Evolutionary conservation across 2,888 invertebrate species (phyloP), one percentile per base, ranked within the genome.

Genomic region (Aquatica leii): DNA sequence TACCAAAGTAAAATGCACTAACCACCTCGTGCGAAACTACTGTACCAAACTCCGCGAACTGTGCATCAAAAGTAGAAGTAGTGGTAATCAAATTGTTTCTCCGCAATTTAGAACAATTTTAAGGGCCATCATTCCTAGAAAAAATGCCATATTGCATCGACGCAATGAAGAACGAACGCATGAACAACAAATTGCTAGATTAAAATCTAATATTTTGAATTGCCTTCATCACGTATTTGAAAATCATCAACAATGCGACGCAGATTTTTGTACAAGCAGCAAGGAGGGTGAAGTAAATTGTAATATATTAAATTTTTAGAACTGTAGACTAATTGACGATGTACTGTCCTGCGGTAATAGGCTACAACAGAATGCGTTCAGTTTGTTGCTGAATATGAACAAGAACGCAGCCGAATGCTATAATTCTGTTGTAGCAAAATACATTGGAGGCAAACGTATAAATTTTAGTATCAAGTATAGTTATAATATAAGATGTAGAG

Each of bases 401-500:
- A n/a, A n/a, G n/a, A n/a, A n/a, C n/a, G n/a, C n/a, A n/a, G n/a
- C n/a, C n/a, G n/a, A n/a, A n/a, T n/a, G n/a, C n/a, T n/a, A n/a
- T n/a, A n/a, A n/a, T n/a, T n/a, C n/a, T n/a, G n/a, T n/a, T n/a
- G n/a, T n/a, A n/a, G n/a, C n/a, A n/a, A n/a, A n/a, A n/a, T n/a
- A n/a, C n/a, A n/a, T n/a, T n/a, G n/a, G n/a, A n/a, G n/a, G n/a
- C n/a, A n/a, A n/a, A n/a, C n/a, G n/a, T n/a, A n/a, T n/a, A n/a
- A n/a, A n/a, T n/a, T n/a, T n/a, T n/a, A n/a, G n/a, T n/a, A n/a
- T n/a, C n/a, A n/a, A n/a, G n/a, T n/a, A n/a, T n/a, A n/a, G n/a
- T n/a, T n/a, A n/a, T n/a, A n/a, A n/a, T n/a, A n/a, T 17, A 24
- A 12, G 51, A 31, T 51, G 51, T 14, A 34, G 3, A n/a, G 51